Evolutionary conservation across 1,140 invertebrate species (phyloP), one percentile per base, ranked within the genome.

Genomic region (Conus ventricosus): DNA sequence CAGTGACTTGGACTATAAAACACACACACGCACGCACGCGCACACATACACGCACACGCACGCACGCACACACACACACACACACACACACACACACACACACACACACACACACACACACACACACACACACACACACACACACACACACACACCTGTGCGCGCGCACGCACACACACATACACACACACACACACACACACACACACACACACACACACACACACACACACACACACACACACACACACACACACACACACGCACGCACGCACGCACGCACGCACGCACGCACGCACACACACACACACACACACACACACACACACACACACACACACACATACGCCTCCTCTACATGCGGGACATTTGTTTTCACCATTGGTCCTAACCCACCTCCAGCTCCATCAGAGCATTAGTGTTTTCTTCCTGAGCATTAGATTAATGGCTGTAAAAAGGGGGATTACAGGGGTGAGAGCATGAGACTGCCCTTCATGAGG

Each of bases 61-160:
- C 84, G 60, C 27, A 6, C 84, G 20, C 60, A 55, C 84, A 85
- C n/a, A 4, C 5, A 80, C 51, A 80, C 78, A 80, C 51, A 80
- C 78, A 80, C 51, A 80, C 78, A 80, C 51, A 5, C 71, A 71
- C 75, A 57, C 86, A 80, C 78, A 71, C 71, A 51, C 57, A 39
- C 71, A 81, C 27, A 57, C 71, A 81, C 39, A 71, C 67, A 39
- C 75, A 80, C 71, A 71, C 25, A 39, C 39, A 87, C 0, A 71
- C 27, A 87, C 78, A n/a, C 39, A 27, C 8, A 53, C 71, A 81
- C 53, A 39, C 51, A 71, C 53, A 4, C 57, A 80, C 25, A 87
- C 51, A 6, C 20, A 4, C 71, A 51, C 57, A 71, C n/a, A 57
- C 53, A 53, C 51, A 71, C 53, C n/a, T n/a, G 20, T 7, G 78